Percentiles rank a stretch among this genome's conserved stretches.
Evolutionary conservation across 2,888 invertebrate species (phyloP).

Genomic region (Netelia fuscicornis): DNA sequence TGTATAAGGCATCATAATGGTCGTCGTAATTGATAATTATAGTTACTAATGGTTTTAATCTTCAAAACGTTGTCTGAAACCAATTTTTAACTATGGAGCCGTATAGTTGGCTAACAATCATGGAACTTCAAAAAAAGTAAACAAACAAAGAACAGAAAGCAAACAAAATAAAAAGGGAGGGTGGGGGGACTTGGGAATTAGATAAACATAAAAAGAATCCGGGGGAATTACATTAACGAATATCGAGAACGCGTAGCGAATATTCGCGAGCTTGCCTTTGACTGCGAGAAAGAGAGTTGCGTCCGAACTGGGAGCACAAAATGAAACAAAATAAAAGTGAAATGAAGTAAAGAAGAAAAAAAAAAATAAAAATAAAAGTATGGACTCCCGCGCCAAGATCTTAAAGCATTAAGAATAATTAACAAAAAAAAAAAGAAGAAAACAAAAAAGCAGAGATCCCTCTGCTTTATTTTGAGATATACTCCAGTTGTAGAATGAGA

Average conservation of each 20-base stretch:
- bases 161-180: constrained; percentile 6
- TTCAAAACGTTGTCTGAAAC: constrained; percentile 82
- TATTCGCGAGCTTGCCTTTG: constrained; percentile 67
- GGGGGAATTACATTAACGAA: constrained; percentile 52
- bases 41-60: constrained; percentile 83
- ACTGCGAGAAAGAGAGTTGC: constrained; percentile 68
- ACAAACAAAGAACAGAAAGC: constrained; percentile 35
- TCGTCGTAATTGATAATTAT: constrained; percentile 82
- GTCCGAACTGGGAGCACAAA: constrained; percentile 67
- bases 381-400: constrained; percentile 77
- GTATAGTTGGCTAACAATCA: constrained; percentile 66
- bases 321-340: constrained; percentile 71
- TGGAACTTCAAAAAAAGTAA: constrained; percentile 66
- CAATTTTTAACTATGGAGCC: constrained; percentile 78
- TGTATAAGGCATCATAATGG: constrained; percentile 80
- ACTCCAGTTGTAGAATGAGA: constrained; percentile 76
- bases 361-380: constrained; percentile 72
- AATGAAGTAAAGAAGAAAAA: constrained; percentile 67
- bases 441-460: constrained; percentile 75
- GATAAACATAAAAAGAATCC: not conserved
- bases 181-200: not conserved
- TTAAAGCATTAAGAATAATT: constrained; percentile 74
- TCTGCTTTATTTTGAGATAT: constrained; percentile 80
- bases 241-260: constrained; percentile 62
- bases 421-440: constrained; percentile 72